These are phyloP conservation scores for Apis laboriosa DNA, from an alignment of 1,140 invertebrate species.

Conservation along the genomic window DNA sequence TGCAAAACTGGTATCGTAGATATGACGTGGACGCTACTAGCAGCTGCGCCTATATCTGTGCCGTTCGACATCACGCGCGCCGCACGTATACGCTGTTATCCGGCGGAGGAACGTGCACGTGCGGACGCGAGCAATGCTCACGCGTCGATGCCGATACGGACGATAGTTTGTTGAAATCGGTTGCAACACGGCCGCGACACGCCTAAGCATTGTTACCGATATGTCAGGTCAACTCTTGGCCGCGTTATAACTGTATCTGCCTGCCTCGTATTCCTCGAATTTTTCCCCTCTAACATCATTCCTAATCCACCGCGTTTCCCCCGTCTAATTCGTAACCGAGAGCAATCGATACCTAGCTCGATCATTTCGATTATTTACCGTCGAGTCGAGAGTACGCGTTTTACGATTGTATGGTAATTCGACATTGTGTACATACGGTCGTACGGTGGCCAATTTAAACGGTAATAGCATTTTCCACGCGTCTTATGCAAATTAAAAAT, in stretches of 20 bases:
- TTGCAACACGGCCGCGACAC: slow-evolving; percentile 76
- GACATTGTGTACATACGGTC: neutral
- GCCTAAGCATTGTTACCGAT: slow-evolving; percentile 79
- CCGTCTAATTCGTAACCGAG: neutral
- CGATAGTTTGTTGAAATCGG: slow-evolving; percentile 64
- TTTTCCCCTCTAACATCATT: neutral
- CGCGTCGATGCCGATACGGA: slow-evolving; percentile 56
- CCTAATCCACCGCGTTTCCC: neutral
- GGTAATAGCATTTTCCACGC: neutral
- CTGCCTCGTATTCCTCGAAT: slow-evolving; percentile 43
- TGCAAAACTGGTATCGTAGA: slow-evolving; percentile 46
- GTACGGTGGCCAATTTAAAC: neutral
- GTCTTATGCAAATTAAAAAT: too few relatives aligned
- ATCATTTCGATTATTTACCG: slow-evolving; percentile 20
- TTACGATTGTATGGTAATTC: slow-evolving; percentile 43
- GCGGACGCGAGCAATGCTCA: slow-evolving; percentile 36
- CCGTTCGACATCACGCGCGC: neutral
- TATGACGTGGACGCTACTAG: slow-evolving; percentile 10
- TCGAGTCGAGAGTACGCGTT: neutral
- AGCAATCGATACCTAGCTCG: neutral
- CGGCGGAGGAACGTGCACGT: slow-evolving; percentile 36
- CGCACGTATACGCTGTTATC: slow-evolving; percentile 5
- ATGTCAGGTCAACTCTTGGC: slow-evolving; percentile 69
- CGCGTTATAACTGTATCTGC: slow-evolving; percentile 61
- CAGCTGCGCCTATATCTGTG: slow-evolving; percentile 1